Evolutionary conservation across 2,888 invertebrate genomes (phyloP).

Genomic region (Folsomia candida): DNA sequence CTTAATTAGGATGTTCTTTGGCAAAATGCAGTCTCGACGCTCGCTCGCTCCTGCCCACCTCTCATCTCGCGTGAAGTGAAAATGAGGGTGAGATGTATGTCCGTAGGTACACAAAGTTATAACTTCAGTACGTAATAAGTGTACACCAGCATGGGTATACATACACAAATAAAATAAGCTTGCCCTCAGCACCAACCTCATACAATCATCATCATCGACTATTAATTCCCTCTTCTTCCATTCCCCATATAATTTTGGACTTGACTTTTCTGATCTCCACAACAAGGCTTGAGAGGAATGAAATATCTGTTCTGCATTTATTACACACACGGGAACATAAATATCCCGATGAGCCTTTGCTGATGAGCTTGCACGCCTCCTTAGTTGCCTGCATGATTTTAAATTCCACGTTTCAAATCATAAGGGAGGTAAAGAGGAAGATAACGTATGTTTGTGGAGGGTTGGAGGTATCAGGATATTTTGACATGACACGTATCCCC

Average conservation of each 20-base stretch:
- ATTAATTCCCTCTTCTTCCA: background rate
- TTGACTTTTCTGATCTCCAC: background rate
- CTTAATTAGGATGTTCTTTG: conserved; percentile 25
- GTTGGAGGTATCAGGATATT: background rate
- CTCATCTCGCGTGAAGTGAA: background rate
- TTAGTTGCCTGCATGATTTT: conserved; percentile 7
- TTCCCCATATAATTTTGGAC: background rate
- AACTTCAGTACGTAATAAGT: too few relatives aligned
- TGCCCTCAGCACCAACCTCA: background rate
- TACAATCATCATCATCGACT: background rate
- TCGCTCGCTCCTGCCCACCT: background rate
- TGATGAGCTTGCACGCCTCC: conserved; percentile 14
- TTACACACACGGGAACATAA: conserved; percentile 6
- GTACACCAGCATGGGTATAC: too few relatives aligned
- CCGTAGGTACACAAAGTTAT: too few relatives aligned
- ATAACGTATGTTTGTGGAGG: background rate
- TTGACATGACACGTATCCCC: background rate
- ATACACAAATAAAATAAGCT: background rate
- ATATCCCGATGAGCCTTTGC: conserved; percentile 10
- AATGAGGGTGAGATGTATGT: background rate
- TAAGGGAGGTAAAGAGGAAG: background rate
- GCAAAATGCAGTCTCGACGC: conserved; percentile 8
- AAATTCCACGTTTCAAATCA: conserved; percentile 2
- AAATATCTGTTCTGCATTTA: background rate
- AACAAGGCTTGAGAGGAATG: background rate